A percentile compares a stretch with the other conserved stretches of the same genome.
phyloP scores from a whole-genome alignment of 1,140 invertebrate species.

The Diabrotica virgifera region DNA sequence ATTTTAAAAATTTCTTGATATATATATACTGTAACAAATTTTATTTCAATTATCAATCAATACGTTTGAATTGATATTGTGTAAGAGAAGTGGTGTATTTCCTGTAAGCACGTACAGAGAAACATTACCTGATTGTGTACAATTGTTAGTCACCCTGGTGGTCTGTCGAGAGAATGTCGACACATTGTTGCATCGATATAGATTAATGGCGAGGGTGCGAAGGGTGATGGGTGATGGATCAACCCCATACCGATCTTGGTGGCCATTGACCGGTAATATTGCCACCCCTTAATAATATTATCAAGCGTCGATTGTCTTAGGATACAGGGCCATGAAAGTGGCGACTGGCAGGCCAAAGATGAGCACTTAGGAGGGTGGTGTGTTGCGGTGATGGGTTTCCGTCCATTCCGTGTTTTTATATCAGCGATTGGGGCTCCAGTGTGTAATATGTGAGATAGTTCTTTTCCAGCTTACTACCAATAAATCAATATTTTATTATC shows the following conservation, averaged over 20 bases:
- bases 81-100: too few relatives aligned
- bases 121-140: background rate
- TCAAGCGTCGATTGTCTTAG: slow-evolving; percentile 35
- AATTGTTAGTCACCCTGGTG: background rate
- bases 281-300: slow-evolving; percentile 35
- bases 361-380: slow-evolving; percentile 34
- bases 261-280: slow-evolving; percentile 33
- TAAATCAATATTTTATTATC: slow-evolving; percentile 35
- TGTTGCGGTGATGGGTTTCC: slow-evolving; percentile 36
- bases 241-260: slow-evolving; percentile 26
- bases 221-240: slow-evolving; percentile 22
- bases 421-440: slow-evolving; percentile 31
- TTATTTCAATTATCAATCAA: too few relatives aligned
- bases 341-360: slow-evolving; percentile 27
- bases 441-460: slow-evolving; percentile 24
- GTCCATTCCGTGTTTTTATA: slow-evolving; percentile 39
- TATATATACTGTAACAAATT: too few relatives aligned
- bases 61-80: too few relatives aligned
- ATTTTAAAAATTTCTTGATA: too few relatives aligned
- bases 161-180: slow-evolving; percentile 17
- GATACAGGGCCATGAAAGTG: slow-evolving; percentile 31
- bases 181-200: slow-evolving; percentile 35
- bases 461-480: slow-evolving; percentile 6
- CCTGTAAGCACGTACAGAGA: too few relatives aligned
- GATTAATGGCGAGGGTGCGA: slow-evolving; percentile 35